phyloP scores from a whole-genome alignment of 2,113 vertebrate genomes.

The Azemiops feae region DNA sequence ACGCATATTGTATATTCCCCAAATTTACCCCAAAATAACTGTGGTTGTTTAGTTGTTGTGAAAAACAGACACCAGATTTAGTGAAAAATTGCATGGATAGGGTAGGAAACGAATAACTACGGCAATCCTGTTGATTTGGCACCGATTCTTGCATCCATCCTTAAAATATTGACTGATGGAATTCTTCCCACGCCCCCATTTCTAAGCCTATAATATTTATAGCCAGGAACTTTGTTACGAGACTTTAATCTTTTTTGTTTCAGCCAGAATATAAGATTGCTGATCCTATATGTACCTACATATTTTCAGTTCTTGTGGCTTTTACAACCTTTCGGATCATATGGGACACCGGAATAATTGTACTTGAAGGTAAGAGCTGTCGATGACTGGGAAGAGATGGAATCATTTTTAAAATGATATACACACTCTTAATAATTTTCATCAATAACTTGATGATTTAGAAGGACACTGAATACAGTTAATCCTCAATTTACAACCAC shows the following conservation, averaged over 20 bases:
- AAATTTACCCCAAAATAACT: not conserved
- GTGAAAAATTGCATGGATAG: not conserved
- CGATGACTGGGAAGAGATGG: not conserved
- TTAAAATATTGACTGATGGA: not conserved
- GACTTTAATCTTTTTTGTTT: slow-evolving; percentile 47
- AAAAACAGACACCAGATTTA: not conserved
- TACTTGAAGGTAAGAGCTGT: slow-evolving; percentile 86
- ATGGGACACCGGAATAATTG: slow-evolving; percentile 87
- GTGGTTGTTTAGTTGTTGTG: not conserved
- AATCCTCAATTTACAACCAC: too few species aligned
- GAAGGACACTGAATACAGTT: not conserved
- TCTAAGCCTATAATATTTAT: not conserved
- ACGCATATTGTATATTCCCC: not conserved
- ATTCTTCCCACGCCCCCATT: not conserved
- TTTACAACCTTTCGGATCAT: slow-evolving; percentile 92
- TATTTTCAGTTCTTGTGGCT: slow-evolving; percentile 93
- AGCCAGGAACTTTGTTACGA: slow-evolving; percentile 9
- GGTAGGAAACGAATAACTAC: not conserved
- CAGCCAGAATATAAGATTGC: slow-evolving; percentile 96
- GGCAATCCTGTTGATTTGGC: not conserved
- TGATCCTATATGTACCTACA: slow-evolving; percentile 95
- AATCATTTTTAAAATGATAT: not conserved
- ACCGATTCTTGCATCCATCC: not conserved
- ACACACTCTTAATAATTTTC: not conserved
- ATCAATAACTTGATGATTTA: not conserved